These are phyloP conservation scores for Bombus sibiricus DNA, from an alignment of 1,140 invertebrate genomes.

Conservation along the genomic window DNA sequence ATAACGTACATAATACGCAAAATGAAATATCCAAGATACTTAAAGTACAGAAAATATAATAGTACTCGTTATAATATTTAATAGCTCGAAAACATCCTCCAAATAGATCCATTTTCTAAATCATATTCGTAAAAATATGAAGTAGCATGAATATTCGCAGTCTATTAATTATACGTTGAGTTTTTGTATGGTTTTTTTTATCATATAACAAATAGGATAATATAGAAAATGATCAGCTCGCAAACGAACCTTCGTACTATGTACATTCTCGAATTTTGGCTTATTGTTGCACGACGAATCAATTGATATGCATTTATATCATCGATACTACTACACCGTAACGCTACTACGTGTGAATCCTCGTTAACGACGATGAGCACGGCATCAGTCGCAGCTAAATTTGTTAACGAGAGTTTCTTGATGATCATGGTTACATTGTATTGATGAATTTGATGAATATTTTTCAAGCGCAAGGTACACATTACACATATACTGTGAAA, in stretches of 20 bases:
- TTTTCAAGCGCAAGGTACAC: background rate
- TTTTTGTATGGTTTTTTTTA: background rate
- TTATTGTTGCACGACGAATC: background rate
- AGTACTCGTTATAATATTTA: too few species aligned
- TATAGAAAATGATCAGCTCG: too few species aligned
- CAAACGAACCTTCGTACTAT: background rate
- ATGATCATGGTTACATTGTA: background rate
- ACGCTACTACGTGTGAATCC: background rate
- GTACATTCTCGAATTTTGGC: background rate
- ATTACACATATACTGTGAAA: background rate
- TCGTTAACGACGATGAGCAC: background rate
- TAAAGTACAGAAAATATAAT: too few species aligned
- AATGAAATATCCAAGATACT: too few species aligned
- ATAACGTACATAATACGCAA: too few species aligned
- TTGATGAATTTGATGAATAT: background rate
- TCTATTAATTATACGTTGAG: background rate
- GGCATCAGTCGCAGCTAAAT: too few species aligned
- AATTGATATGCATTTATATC: background rate
- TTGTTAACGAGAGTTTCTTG: background rate
- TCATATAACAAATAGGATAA: too few species aligned
- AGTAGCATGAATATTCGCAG: too few species aligned
- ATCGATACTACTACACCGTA: background rate
- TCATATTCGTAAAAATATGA: too few species aligned
- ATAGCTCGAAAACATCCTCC: too few species aligned
- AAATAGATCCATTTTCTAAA: too few species aligned